Conservation (phyloP, 64 coral and sea anemone species). For the Montipora efflorescens region DNA sequence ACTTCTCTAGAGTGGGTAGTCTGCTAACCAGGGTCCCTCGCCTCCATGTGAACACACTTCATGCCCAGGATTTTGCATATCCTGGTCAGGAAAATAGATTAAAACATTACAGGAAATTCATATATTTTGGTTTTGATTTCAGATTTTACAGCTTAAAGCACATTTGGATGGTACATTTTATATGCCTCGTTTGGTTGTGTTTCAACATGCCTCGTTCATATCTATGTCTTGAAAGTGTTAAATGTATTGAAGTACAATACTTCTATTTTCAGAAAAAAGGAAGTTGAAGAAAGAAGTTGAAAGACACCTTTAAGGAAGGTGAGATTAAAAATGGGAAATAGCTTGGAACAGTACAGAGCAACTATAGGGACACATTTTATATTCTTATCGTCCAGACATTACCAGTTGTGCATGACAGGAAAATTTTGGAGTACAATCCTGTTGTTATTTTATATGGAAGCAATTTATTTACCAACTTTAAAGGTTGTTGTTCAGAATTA, state of each 20-base stretch:
- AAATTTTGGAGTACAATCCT: too few species aligned
- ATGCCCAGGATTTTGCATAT: constrained; percentile 50
- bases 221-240: constrained; percentile 44
- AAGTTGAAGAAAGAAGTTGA: constrained; percentile 10
- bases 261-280: constrained; percentile 40
- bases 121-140: constrained; percentile 35
- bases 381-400: constrained; percentile 26
- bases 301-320: constrained; percentile 16
- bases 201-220: constrained; percentile 21
- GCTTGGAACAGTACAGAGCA: constrained; percentile 67
- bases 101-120: constrained; percentile 59
- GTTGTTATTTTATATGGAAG: too few species aligned
- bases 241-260: constrained; percentile 65
- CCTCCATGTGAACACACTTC: constrained; percentile 43
- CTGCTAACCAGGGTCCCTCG: constrained; percentile 33
- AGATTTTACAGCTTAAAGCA: constrained; percentile 29
- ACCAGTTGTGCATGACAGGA: too few species aligned
- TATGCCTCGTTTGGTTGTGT: constrained; percentile 56
- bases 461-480: too few species aligned
- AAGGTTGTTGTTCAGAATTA: too few species aligned
- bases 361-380: constrained; percentile 53
- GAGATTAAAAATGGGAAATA: constrained; percentile 59
- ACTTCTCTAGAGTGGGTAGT: neutral
- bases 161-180: constrained; percentile 56
- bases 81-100: constrained; percentile 32